Conservation (phyloP, 2,797 vertebrate genomes). For the Sebastes ruberrimus region DNA sequence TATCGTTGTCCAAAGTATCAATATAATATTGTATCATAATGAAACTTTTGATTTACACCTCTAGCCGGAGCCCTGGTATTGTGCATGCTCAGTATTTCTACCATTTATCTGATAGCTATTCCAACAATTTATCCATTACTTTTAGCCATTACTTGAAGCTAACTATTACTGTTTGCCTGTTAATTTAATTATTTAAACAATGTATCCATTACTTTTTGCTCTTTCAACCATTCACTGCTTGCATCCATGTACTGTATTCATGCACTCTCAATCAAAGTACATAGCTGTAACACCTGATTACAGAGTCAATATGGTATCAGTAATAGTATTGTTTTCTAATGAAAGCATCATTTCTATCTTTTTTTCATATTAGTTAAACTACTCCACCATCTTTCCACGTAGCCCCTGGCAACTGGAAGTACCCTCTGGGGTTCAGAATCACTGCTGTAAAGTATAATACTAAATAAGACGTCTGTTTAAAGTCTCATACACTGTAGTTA, state of each 20-base stretch:
- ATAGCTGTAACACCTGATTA: not conserved
- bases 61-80: fast-evolving
- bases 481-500: not conserved
- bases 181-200: not conserved
- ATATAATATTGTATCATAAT: too few species aligned
- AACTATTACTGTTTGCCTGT: too few species aligned
- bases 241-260: not conserved
- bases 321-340: not conserved
- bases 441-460: not conserved
- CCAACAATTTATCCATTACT: not conserved
- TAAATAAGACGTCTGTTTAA: not conserved
- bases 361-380: not conserved
- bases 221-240: not conserved
- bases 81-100: too few species aligned
- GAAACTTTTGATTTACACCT: too few species aligned
- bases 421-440: not conserved
- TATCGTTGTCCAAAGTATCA: too few species aligned
- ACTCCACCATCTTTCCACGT: not conserved
- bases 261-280: not conserved
- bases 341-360: not conserved
- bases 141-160: not conserved
- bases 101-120: not conserved
- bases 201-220: not conserved
- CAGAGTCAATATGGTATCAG: not conserved
- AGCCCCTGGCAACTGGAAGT: not conserved